A percentile compares a stretch with the other conserved stretches of the same genome.
phyloP scores from a whole-genome alignment of 2,888 invertebrate genomes.

The Protodeltote pygarga region DNA sequence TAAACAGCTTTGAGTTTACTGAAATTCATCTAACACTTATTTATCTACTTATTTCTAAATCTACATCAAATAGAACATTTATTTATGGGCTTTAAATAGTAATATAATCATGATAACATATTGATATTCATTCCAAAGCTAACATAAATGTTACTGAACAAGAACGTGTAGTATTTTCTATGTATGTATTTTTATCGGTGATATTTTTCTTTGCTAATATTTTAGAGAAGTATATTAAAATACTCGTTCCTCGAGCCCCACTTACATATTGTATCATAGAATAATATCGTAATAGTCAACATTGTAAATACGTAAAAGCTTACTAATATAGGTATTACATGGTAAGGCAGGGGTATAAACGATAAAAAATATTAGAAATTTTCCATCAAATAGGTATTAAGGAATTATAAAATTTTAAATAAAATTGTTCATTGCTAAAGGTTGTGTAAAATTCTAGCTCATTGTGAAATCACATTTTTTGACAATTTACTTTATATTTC shows the following conservation, averaged over 20 bases:
- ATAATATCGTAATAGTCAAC: conserved; percentile 82
- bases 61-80: conserved; percentile 77
- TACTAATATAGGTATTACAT: conserved; percentile 70
- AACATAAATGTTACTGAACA: conserved; percentile 41
- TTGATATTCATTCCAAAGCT: conserved; percentile 49
- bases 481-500: conserved; percentile 29
- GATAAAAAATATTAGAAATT: conserved; percentile 78
- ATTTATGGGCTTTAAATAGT: conserved; percentile 65
- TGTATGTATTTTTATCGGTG: conserved; percentile 42
- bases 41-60: conserved; percentile 69
- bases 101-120: conserved; percentile 52
- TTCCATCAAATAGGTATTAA: conserved; percentile 56
- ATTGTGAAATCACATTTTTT: conserved; percentile 57
- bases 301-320: conserved; percentile 85
- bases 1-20: conserved; percentile 61
- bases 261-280: conserved; percentile 65
- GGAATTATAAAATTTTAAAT: conserved; percentile 60
- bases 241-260: conserved; percentile 58
- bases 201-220: conserved; percentile 30
- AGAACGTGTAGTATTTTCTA: too few species aligned
- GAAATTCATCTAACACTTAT: conserved; percentile 77
- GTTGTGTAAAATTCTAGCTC: conserved; percentile 57
- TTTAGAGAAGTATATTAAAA: conserved; percentile 44
- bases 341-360: conserved; percentile 78
- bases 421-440: conserved; percentile 58